Percentiles rank a stretch among this genome's conserved stretches.
Conservation (phyloP, 2,888 invertebrate genomes). For the Drosophila trichaetosa region DNA sequence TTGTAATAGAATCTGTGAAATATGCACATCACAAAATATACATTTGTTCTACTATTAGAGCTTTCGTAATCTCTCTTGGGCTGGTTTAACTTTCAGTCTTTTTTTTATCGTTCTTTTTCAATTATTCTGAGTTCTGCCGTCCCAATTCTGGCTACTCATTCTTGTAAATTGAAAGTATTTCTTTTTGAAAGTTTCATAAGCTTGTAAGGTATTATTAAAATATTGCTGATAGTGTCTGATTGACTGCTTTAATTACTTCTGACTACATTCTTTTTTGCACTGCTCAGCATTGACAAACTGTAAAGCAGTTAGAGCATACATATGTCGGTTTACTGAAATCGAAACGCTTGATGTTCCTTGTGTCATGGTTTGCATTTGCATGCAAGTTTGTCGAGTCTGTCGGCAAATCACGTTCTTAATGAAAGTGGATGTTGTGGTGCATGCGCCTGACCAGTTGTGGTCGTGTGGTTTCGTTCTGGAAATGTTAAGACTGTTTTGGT, state of each 20-base stretch:
- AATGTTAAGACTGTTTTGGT: conserved; percentile 27
- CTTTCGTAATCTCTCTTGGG: neutral
- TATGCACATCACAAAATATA: neutral
- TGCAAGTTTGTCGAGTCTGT: conserved; percentile 56
- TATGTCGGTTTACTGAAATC: neutral
- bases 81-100: neutral
- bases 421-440: conserved; percentile 71
- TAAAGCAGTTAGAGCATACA: conserved; percentile 28
- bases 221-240: neutral
- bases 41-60: neutral
- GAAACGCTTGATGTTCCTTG: conserved; percentile 7
- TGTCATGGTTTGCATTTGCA: conserved; percentile 63
- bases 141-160: neutral
- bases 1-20: neutral
- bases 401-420: conserved; percentile 81
- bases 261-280: neutral
- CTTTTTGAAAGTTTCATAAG: neutral
- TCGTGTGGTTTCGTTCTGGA: conserved; percentile 56
- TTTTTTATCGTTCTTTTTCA: neutral
- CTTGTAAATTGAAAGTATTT: neutral
- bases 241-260: neutral
- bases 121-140: neutral
- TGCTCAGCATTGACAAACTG: neutral
- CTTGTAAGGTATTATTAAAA: neutral
- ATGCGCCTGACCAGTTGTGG: conserved; percentile 31